phyloP scores from a whole-genome alignment of 2,888 invertebrate genomes.

The Lasioglossum marginatum region DNA sequence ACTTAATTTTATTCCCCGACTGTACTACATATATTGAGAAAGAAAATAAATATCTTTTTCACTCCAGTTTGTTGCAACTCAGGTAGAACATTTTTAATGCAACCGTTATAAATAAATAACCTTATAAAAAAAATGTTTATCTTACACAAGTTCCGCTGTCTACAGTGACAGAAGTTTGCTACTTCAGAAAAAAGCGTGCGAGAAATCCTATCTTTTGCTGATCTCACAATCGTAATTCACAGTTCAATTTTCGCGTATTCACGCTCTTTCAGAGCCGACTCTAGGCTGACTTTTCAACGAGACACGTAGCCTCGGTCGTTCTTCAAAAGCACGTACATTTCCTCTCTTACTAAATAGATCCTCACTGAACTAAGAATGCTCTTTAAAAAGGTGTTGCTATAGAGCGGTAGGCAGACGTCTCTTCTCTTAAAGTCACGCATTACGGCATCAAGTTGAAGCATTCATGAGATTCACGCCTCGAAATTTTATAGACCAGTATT shows the following conservation, averaged over 20 bases:
- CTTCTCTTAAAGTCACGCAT: conserved; percentile 3
- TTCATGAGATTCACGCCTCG: conserved; percentile 7
- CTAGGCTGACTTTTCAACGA: conserved; percentile 9
- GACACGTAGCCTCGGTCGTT: background rate
- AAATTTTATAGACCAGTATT: background rate
- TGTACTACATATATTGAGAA: background rate
- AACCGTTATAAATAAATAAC: no score
- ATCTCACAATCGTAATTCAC: background rate
- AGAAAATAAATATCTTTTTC: background rate
- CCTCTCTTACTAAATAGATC: conserved; percentile 28
- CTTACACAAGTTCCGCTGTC: background rate
- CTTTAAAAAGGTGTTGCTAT: conserved; percentile 36
- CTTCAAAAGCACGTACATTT: conserved; percentile 27
- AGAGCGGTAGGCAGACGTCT: conserved; percentile 9
- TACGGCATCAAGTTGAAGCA: conserved; percentile 15
- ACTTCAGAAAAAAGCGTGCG: background rate
- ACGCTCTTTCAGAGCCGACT: conserved; percentile 27
- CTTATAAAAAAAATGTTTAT: no score
- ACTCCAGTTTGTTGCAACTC: no score
- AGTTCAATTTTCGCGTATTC: conserved; percentile 48
- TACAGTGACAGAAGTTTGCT: background rate
- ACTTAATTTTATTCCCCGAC: no score
- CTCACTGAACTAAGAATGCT: conserved; percentile 7
- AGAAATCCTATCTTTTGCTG: background rate
- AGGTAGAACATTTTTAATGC: no score